Conservation (phyloP, 2,797 vertebrate genomes). For the Catamblyrhynchus diadema region DNA sequence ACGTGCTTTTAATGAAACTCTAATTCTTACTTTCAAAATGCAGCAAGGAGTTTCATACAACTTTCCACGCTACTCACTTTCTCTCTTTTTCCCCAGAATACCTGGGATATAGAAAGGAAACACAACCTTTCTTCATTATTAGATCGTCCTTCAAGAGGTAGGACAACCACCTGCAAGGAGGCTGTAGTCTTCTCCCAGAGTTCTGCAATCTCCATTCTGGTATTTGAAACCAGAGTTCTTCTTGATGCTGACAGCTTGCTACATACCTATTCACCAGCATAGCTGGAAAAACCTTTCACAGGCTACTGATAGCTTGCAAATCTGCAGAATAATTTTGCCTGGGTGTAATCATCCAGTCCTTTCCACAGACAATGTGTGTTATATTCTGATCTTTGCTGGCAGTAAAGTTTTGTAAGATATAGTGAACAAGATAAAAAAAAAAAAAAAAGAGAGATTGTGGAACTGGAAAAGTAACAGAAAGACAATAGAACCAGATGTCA, state of each 20-base stretch:
- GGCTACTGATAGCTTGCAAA: not conserved
- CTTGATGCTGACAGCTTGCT: not conserved
- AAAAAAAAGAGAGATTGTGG: not conserved
- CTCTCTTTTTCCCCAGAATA: not conserved
- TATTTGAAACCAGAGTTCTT: not conserved
- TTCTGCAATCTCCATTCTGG: not conserved
- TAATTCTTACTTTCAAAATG: not conserved
- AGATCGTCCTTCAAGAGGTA: not conserved
- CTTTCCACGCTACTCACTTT: not conserved
- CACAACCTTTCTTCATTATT: not conserved
- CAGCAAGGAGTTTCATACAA: not conserved
- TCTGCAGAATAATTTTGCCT: not conserved
- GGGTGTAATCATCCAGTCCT: not conserved
- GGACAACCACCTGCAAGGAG: not conserved
- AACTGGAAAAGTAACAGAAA: not conserved
- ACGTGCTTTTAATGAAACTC: not conserved
- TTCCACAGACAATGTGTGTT: not conserved
- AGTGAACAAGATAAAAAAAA: not conserved
- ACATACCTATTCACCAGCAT: accelerated
- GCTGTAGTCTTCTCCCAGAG: not conserved
- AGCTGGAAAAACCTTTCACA: not conserved
- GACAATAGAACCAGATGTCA: not conserved
- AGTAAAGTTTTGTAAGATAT: not conserved
- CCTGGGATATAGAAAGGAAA: not conserved
- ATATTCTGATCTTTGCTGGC: not conserved